Percentiles rank a stretch among this genome's conserved stretches.
Conservation (phyloP, 2,113 vertebrate species). For the Poeciliopsis turrubarensis region DNA sequence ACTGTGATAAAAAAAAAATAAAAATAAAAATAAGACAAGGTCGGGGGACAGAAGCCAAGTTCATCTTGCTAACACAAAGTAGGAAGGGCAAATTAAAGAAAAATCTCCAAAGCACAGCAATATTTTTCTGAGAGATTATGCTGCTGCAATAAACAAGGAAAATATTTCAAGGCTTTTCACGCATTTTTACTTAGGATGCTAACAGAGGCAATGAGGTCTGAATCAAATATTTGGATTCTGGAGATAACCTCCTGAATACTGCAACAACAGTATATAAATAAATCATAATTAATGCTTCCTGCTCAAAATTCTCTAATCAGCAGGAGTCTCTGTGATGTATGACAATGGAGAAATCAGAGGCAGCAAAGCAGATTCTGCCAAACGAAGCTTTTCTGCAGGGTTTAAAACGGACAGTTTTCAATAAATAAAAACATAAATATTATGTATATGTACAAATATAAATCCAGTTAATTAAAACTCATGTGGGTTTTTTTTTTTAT, state of each 20-base stretch:
- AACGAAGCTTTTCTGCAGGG: background rate
- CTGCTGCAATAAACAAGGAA: background rate
- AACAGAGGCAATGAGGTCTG: background rate
- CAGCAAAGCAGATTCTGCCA: background rate
- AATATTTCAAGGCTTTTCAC: background rate
- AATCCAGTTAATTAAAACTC: background rate
- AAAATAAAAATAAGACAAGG: background rate
- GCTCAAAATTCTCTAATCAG: conserved; percentile 1
- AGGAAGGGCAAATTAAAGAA: background rate
- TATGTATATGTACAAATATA: background rate
- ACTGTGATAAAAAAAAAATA: background rate
- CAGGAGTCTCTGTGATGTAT: background rate
- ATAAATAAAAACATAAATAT: background rate
- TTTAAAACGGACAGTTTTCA: background rate
- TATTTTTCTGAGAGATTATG: background rate
- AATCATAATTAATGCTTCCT: background rate
- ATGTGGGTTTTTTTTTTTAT: background rate
- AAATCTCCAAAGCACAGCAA: background rate
- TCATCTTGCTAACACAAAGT: background rate
- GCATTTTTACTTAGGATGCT: background rate
- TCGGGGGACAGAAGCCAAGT: background rate
- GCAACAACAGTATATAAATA: background rate
- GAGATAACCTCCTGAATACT: background rate
- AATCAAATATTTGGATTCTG: background rate
- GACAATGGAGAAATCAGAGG: background rate